Conservation (phyloP, 2,113 vertebrate genomes). For the Helogale parvula region DNA sequence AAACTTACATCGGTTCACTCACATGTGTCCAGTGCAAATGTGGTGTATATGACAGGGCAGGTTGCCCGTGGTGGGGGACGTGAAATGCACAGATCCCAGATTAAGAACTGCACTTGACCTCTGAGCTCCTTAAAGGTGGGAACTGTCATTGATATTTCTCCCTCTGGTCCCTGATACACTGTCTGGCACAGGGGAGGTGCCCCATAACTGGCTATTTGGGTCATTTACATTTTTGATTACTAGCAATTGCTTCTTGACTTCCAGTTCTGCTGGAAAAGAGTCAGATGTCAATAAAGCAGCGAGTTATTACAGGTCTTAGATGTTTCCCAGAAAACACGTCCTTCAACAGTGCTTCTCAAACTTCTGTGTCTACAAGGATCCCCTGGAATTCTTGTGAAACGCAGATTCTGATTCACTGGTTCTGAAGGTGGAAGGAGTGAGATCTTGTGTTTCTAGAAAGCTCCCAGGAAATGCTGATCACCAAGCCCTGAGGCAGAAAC, state of each 20-base stretch:
- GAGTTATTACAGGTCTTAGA: neutral
- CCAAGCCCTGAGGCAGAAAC: accelerated
- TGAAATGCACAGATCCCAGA: accelerated
- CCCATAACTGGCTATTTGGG: neutral
- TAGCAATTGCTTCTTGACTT: neutral
- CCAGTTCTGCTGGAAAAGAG: neutral
- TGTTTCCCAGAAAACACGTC: neutral
- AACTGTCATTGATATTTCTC: accelerated
- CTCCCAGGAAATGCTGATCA: neutral
- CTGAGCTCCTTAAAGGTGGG: neutral
- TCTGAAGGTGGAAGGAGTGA: accelerated
- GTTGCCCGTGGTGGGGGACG: accelerated
- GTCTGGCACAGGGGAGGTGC: too few species aligned
- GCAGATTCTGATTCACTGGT: neutral
- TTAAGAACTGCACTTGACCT: neutral
- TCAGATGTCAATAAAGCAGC: neutral
- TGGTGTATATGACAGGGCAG: neutral
- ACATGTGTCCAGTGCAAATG: accelerated
- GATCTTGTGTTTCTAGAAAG: neutral
- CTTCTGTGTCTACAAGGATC: accelerated
- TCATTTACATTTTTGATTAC: neutral
- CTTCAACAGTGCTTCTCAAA: neutral
- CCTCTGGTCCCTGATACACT: neutral
- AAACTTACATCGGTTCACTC: neutral
- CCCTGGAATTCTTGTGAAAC: too few species aligned